Conservation (phyloP, 2,797 vertebrate genomes). For the Sebastes minor region DNA sequence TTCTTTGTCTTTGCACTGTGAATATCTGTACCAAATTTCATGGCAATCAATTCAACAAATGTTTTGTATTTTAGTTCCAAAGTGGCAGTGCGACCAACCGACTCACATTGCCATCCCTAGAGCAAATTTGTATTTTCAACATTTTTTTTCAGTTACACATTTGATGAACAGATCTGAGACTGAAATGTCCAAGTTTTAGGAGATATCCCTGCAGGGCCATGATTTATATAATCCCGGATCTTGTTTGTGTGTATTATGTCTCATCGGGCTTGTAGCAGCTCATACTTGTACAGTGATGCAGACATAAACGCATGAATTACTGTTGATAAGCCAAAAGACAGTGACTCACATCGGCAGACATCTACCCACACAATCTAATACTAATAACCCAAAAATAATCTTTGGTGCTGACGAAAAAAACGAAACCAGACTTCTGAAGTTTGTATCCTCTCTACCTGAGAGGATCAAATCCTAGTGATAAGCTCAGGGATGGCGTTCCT, state of each 20-base stretch:
- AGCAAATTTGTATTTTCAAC: neutral
- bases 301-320: neutral
- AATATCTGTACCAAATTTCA: neutral
- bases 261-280: slow-evolving; percentile 31
- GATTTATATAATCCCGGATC: neutral
- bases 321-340: slow-evolving; percentile 15
- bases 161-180: neutral
- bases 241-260: neutral
- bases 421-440: slow-evolving; percentile 25
- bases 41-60: neutral
- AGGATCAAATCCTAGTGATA: slow-evolving; percentile 17
- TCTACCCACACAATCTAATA: slow-evolving; percentile 1
- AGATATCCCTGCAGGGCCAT: neutral
- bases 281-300: slow-evolving; percentile 1
- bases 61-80: neutral
- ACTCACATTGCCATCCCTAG: neutral
- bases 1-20: neutral
- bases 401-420: slow-evolving; percentile 20
- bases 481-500: slow-evolving; percentile 17
- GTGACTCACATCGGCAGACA: slow-evolving; percentile 53
- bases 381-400: slow-evolving; percentile 15
- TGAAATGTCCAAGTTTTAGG: neutral
- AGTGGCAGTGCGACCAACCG: neutral
- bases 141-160: neutral
- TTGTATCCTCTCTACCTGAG: slow-evolving; percentile 7